Conservation (phyloP, 2,888 invertebrate species). For the Phasia obesa region DNA sequence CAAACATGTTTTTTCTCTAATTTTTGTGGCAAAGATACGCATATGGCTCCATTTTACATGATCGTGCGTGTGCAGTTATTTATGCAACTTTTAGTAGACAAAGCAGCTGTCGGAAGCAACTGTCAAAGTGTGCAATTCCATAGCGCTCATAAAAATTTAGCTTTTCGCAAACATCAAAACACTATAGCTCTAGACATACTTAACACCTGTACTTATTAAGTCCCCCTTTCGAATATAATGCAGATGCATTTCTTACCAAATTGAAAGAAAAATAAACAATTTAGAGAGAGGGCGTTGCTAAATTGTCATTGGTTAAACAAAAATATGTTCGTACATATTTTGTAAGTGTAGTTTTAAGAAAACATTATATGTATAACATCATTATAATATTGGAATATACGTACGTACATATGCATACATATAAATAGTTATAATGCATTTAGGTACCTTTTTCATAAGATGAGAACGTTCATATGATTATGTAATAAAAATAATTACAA, state of each 20-base stretch:
- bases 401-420: neutral
- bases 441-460: slow-evolving; percentile 10
- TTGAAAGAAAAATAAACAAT: slow-evolving; percentile 26
- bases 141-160: no score
- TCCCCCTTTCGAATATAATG: neutral
- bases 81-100: no score
- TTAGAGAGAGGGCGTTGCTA: slow-evolving; percentile 67
- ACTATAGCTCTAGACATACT: no score
- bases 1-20: no score
- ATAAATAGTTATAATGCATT: no score
- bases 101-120: no score
- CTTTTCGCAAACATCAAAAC: slow-evolving; percentile 9
- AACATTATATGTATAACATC: slow-evolving; percentile 51
- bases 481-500: slow-evolving; percentile 56
- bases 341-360: slow-evolving; percentile 8
- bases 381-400: slow-evolving; percentile 33
- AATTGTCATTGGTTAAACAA: slow-evolving; percentile 59
- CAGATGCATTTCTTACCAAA: slow-evolving; percentile 49
- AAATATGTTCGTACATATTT: slow-evolving; percentile 9
- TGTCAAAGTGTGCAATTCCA: no score
- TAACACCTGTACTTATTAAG: no score
- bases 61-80: no score
- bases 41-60: no score
- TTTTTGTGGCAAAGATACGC: no score
- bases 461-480: slow-evolving; percentile 37